phyloP scores from a whole-genome alignment of 2,888 invertebrate species.

The Andrena marginata region DNA sequence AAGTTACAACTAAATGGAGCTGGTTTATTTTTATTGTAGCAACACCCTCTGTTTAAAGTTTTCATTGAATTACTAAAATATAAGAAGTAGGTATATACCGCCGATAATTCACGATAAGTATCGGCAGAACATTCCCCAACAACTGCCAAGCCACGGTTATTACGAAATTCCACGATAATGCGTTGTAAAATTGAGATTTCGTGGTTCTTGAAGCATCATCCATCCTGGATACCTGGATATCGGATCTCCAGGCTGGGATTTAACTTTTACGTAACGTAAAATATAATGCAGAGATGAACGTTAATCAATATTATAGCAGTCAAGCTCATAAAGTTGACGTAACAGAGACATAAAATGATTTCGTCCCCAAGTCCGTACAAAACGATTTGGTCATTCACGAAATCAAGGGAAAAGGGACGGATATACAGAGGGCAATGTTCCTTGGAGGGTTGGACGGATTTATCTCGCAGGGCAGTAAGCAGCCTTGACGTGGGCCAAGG shows the following conservation, averaged over 20 bases:
- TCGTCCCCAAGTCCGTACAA: background rate
- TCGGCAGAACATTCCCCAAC: conserved; percentile 2
- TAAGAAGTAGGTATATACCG: conserved; percentile 21
- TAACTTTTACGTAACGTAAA: conserved; percentile 7
- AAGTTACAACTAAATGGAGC: background rate
- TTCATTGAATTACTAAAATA: conserved; percentile 72
- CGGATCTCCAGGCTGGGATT: conserved; percentile 13
- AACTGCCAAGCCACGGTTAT: conserved; percentile 41
- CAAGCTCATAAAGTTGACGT: conserved; percentile 2
- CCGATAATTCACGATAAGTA: conserved; percentile 48
- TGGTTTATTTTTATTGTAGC: background rate
- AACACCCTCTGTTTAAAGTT: conserved; percentile 44
- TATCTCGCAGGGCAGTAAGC: conserved; percentile 73
- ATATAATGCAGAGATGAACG: conserved; percentile 20
- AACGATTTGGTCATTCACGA: conserved; percentile 32
- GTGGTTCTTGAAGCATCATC: conserved; percentile 21
- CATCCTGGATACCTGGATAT: background rate
- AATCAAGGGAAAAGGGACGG: conserved; percentile 68
- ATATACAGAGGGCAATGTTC: conserved; percentile 55
- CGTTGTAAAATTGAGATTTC: conserved; percentile 35
- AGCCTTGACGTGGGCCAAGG: conserved; percentile 66
- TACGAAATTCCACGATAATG: conserved; percentile 60
- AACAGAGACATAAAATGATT: background rate
- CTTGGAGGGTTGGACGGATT: conserved; percentile 68
- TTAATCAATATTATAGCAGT: conserved; percentile 19